These are phyloP conservation scores for Cottoperca gobio DNA, from an alignment of 2,797 vertebrate species.

Conservation along the genomic window DNA sequence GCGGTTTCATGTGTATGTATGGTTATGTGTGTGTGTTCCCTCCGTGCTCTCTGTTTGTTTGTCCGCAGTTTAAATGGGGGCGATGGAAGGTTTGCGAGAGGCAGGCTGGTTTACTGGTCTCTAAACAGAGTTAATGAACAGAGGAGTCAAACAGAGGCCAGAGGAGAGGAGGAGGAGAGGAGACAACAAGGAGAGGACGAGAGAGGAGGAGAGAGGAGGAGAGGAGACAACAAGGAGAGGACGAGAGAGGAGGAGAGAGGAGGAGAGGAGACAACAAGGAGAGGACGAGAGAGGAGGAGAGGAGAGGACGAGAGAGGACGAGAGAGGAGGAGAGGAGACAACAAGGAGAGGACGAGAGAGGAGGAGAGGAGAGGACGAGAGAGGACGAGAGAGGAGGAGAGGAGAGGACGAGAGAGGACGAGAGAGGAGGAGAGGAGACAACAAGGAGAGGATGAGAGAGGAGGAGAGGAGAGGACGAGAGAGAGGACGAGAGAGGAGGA, in stretches of 20 bases:
- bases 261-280: not conserved
- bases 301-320: not conserved
- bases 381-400: not conserved
- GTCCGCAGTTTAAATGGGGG: conserved; percentile 69
- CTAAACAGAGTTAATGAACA: conserved; percentile 71
- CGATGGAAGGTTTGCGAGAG: conserved; percentile 69
- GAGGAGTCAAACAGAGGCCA: conserved; percentile 62
- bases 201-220: not conserved
- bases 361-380: not conserved
- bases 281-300: not conserved
- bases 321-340: not conserved
- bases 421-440: not conserved
- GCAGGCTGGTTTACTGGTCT: conserved; percentile 67
- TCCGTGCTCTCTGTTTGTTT: conserved; percentile 68
- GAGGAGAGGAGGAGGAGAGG: conserved; percentile 12
- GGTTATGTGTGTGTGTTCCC: conserved; percentile 23
- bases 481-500: not conserved
- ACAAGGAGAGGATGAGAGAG: not conserved
- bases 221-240: not conserved
- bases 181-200: not conserved
- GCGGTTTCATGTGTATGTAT: conserved; percentile 8
- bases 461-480: not conserved
- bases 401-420: not conserved
- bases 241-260: no score
- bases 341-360: not conserved